These are phyloP conservation scores for Elysia crispata DNA, from an alignment of 2,888 invertebrate species.

Conservation along the genomic window DNA sequence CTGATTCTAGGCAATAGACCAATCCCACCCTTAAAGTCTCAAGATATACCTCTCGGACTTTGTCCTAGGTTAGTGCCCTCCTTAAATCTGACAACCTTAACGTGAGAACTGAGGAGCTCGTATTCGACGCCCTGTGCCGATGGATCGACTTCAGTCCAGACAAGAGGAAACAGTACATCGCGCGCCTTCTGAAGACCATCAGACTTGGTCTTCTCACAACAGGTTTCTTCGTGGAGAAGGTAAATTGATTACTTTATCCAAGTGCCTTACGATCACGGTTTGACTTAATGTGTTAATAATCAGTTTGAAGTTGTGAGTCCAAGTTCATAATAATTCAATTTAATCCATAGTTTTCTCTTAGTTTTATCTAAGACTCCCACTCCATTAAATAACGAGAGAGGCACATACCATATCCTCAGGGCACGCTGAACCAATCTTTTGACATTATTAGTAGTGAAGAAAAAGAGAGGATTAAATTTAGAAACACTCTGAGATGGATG, in stretches of 20 bases:
- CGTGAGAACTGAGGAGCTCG: constrained; percentile 74
- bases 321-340: no score
- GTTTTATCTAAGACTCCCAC: no score
- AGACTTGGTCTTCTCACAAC: constrained; percentile 85
- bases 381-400: no score
- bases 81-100: constrained; percentile 73
- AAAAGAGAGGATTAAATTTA: no score
- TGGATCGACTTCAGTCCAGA: constrained; percentile 91
- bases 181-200: constrained; percentile 79
- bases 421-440: no score
- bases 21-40: no score
- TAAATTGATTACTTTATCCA: background rate
- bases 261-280: background rate
- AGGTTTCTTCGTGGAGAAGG: constrained; percentile 88
- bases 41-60: background rate
- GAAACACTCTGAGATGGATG: no score
- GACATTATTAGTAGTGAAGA: no score
- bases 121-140: constrained; percentile 80
- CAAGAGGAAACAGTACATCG: constrained; percentile 85
- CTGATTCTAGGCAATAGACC: no score
- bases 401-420: no score
- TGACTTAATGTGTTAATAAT: background rate
- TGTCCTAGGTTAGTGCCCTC: constrained; percentile 57
- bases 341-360: no score
- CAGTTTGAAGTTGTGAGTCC: no score